Evolutionary conservation across 2,113 vertebrate species (phyloP), one percentile per base, ranked within the genome.

Genomic region (Dicaeum eximium): DNA sequence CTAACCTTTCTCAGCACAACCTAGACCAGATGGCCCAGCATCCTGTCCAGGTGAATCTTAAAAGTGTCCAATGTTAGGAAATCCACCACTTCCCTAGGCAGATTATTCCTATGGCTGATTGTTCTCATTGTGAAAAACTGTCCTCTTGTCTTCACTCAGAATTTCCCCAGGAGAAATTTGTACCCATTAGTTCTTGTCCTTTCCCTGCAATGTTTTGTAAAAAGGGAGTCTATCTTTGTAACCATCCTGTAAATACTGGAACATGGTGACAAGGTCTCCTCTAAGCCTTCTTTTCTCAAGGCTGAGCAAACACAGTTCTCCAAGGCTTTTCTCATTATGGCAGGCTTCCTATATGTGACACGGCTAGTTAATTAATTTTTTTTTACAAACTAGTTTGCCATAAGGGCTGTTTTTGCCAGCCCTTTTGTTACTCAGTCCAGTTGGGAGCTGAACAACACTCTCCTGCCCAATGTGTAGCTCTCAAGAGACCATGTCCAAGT

Each of bases 61-160:
- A 22, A 82, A 42, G 14, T 20, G 19, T 15, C 31, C 35, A 42
- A 2, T 0, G 0, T 0, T 75, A 35, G 35, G 31, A 69, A 62
- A 54, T 27, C 30, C 22, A 56, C 8, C 15, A 27, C 25, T 48
- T 15, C 31, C 56, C 48, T 33, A 22, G 5, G 7, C 21, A 82
- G 13, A 23, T 37, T 27, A 35, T 42, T 75, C 25, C 40, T 42
- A 15, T 15, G 14, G 31, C 18, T 75, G 25, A 44, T 56, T 12
- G 9, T 19, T 75, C 9, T 50, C 27, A 62, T 33, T 6, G 35
- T 10, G 56, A 56, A 42, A 56, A 77, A 44, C 4, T 77, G 18
- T 62, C 7, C 18, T 56, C 27, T 33, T 70, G 18, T 70, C 27
- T 33, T 70, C 42, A 37, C 11, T 50, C 11, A 37, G 21, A 82